Conservation (phyloP, 1,140 invertebrate genomes). For the Drosophila arawakana region DNA sequence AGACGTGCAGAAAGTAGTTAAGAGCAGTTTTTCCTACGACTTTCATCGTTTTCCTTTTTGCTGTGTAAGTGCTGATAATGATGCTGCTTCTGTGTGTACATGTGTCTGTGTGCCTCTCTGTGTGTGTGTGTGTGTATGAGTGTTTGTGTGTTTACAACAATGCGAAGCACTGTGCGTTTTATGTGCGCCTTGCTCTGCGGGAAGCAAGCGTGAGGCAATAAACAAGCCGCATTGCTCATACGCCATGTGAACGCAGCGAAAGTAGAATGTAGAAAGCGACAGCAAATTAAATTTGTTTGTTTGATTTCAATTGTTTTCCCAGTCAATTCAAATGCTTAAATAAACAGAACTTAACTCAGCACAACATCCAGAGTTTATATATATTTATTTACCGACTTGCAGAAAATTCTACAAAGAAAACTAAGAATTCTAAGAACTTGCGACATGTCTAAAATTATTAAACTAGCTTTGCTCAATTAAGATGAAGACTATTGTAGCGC, state of each 20-base stretch:
- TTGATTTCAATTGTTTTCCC: slow-evolving; percentile 58
- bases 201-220: slow-evolving; percentile 55
- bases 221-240: slow-evolving; percentile 77
- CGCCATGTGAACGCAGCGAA: slow-evolving; percentile 53
- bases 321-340: slow-evolving; percentile 56
- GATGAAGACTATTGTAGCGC: too few species aligned
- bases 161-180: slow-evolving; percentile 49
- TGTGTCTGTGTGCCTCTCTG: slow-evolving; percentile 39
- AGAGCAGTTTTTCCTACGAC: slow-evolving; percentile 64
- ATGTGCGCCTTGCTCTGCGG: slow-evolving; percentile 40
- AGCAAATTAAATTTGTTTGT: slow-evolving; percentile 63
- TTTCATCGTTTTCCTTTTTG: slow-evolving; percentile 29
- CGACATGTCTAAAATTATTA: background rate
- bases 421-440: slow-evolving; percentile 1
- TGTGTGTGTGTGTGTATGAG: slow-evolving; percentile 32
- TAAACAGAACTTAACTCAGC: slow-evolving; percentile 12
- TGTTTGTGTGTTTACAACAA: slow-evolving; percentile 37
- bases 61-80: slow-evolving; percentile 71
- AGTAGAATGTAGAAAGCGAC: background rate
- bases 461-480: background rate
- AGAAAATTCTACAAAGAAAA: background rate
- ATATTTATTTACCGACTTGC: background rate
- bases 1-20: slow-evolving; percentile 82
- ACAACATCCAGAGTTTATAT: background rate
- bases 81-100: slow-evolving; percentile 35